These are phyloP conservation scores for Brachyopa scutellaris DNA, from an alignment of 2,888 invertebrate species.

Conservation along the genomic window DNA sequence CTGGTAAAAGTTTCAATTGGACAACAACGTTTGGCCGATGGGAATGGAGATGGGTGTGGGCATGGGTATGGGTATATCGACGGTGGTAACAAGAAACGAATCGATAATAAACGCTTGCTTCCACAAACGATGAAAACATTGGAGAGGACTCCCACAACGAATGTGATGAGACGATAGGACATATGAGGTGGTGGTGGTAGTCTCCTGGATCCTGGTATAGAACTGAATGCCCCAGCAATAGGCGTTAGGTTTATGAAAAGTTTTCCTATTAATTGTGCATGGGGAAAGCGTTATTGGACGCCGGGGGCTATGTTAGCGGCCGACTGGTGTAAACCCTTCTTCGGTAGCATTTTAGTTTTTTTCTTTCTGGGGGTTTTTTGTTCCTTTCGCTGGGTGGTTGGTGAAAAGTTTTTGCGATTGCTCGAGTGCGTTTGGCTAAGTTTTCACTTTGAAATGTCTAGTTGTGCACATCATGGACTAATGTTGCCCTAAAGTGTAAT, in stretches of 20 bases:
- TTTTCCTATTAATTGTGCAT: constrained; percentile 67
- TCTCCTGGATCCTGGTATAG: too few relatives aligned
- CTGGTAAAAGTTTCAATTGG: constrained; percentile 65
- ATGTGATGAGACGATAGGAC: neutral
- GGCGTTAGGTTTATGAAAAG: constrained; percentile 57
- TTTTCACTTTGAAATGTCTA: constrained; percentile 23
- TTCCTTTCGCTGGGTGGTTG: neutral
- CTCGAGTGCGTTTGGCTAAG: constrained; percentile 35
- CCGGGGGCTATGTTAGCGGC: constrained; percentile 39
- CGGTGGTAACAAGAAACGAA: constrained; percentile 35
- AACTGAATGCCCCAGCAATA: constrained; percentile 16
- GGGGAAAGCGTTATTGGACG: constrained; percentile 57
- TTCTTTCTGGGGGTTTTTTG: too few relatives aligned
- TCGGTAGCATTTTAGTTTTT: constrained; percentile 4
- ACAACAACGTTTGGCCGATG: constrained; percentile 17
- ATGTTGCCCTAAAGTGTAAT: constrained; percentile 54
- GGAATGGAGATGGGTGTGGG: too few relatives aligned
- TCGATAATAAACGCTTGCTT: constrained; percentile 62
- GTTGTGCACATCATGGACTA: constrained; percentile 32
- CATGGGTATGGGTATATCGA: too few relatives aligned
- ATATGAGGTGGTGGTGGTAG: too few relatives aligned
- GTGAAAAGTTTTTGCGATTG: constrained; percentile 19
- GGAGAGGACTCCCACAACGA: too few relatives aligned
- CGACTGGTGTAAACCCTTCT: constrained; percentile 13
- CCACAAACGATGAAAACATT: neutral